phyloP scores from a whole-genome alignment of 2,888 invertebrate species.

The Steinernema carpocapsae region DNA sequence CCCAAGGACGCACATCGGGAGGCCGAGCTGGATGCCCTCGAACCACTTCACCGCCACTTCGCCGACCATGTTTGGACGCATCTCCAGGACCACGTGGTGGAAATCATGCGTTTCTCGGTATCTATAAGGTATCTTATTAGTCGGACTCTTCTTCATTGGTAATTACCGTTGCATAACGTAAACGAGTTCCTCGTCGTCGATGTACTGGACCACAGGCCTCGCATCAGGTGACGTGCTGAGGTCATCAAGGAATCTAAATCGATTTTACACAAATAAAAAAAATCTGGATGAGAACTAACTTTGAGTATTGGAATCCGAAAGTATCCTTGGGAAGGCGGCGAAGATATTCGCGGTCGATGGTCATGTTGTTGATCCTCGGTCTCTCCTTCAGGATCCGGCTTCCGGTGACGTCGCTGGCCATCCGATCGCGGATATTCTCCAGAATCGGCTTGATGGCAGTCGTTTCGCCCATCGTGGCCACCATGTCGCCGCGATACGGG shows the following conservation, averaged over 20 bases:
- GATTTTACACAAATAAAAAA: neutral
- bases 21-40: slow-evolving; percentile 89
- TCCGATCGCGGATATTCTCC: slow-evolving; percentile 73
- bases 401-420: slow-evolving; percentile 82
- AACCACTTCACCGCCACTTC: slow-evolving; percentile 96
- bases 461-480: slow-evolving; percentile 90
- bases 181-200: slow-evolving; percentile 85
- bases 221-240: slow-evolving; percentile 90
- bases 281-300: slow-evolving; percentile 64
- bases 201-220: slow-evolving; percentile 85
- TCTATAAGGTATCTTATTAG: slow-evolving; percentile 39
- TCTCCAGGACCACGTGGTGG: slow-evolving; percentile 85
- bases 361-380: slow-evolving; percentile 85
- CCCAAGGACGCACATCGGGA: slow-evolving; percentile 96
- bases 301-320: slow-evolving; percentile 84
- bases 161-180: slow-evolving; percentile 88
- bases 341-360: slow-evolving; percentile 80
- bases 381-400: slow-evolving; percentile 77
- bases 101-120: slow-evolving; percentile 97
- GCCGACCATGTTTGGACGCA: slow-evolving; percentile 80
- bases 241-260: slow-evolving; percentile 53
- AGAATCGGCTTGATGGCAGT: slow-evolving; percentile 77
- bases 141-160: neutral
- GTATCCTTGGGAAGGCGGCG: slow-evolving; percentile 80
- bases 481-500: slow-evolving; percentile 84